Evolutionary conservation across 2,888 invertebrate species (phyloP).

Genomic region (Macaria notata): DNA sequence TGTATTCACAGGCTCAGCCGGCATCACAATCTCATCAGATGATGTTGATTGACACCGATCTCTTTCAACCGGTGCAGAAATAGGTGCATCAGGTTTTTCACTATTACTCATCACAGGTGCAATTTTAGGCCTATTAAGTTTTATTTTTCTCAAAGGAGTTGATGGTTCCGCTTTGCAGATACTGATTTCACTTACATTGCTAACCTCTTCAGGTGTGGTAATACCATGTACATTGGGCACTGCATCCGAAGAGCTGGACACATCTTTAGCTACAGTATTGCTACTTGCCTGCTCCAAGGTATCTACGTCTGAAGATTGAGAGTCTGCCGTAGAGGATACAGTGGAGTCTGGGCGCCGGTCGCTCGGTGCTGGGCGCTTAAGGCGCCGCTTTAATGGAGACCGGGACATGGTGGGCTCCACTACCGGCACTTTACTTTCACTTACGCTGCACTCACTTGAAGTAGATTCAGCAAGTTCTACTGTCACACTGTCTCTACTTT

Average conservation of each 20-base stretch:
- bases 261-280: conserved; percentile 67
- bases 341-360: conserved; percentile 73
- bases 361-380: conserved; percentile 67
- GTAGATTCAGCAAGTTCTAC: conserved; percentile 77
- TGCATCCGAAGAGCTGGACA: conserved; percentile 76
- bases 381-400: conserved; percentile 63
- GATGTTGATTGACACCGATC: conserved; percentile 71
- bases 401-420: conserved; percentile 49
- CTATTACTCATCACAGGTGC: conserved; percentile 48
- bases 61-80: conserved; percentile 39
- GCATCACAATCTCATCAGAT: conserved; percentile 41
- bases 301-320: conserved; percentile 51
- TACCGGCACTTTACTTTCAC: conserved; percentile 53
- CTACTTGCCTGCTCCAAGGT: conserved; percentile 50
- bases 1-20: conserved; percentile 34
- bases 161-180: conserved; percentile 79
- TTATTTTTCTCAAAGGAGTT: conserved; percentile 72
- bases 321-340: conserved; percentile 74
- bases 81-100: conserved; percentile 39
- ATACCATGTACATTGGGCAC: conserved; percentile 63
- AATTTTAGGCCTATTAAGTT: conserved; percentile 72
- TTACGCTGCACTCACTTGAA: conserved; percentile 73
- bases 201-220: conserved; percentile 70
- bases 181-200: conserved; percentile 74
- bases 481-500: conserved; percentile 67